Base-by-base conservation (phyloP, 1,140 invertebrate genomes). In the Atopsyche davidsoni region DNA sequence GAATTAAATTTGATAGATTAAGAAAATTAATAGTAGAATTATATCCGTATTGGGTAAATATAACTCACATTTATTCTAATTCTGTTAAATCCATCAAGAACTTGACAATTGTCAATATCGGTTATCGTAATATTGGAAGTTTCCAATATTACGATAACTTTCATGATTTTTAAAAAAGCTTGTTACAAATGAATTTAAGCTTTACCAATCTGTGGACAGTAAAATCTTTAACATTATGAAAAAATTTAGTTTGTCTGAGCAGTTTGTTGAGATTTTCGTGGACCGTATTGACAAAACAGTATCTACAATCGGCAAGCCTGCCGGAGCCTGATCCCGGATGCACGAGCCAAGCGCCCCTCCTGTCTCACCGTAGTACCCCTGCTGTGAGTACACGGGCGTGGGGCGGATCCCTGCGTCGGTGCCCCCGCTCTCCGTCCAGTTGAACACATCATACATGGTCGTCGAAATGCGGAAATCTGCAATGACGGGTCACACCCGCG, bases 371-470 rank as follows among this genome's bases (percentile, higher is more conserved):
- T 58, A 43, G 47, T 56, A 40, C 38, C 49, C 19, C n/a, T 17
- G 42, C 43, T 40, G 42, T 31, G 42, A 34, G 25, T 51, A 45
- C 11, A 36, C 36, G 16, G 35, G 39, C 19, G 49, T 43, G 14
- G 49, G 24, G 32, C 44, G 36, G 19, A 19, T 32, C 24, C 18
- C 17, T 13, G 14, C 18, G 45, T 41, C 51, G 13, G 44, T 21
- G 25, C 47, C 34, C 42, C 53, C 45, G 44, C 46, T 41, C 28
- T 55, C 57, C 41, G 42, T 79, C 82, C 82, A 84, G 77, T 82
- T 79, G 70, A 85, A 82, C 59, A 85, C 80, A 73, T 84, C 82
- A 72, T 84, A 83, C 79, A 85, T 84, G 64, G 82, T 83, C 67
- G 79, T 78, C 66, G 81, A 82, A 71, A 80, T 82, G 74, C 75